Evolutionary conservation across 2,888 invertebrate species (phyloP).

Genomic region (Gastracanthus pulcherrimus): DNA sequence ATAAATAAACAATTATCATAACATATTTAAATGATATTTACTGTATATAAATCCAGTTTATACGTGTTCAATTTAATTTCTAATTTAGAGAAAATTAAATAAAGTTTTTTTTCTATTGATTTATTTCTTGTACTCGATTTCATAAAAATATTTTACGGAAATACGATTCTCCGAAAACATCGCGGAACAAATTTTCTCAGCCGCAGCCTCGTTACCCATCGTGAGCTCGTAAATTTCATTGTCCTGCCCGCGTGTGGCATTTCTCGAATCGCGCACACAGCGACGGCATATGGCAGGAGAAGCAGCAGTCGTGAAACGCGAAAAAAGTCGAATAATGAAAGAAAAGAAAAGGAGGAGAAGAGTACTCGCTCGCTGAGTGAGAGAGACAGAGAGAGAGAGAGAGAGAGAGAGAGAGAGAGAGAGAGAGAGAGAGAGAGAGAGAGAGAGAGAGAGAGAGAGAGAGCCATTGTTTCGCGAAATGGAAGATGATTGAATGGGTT

Average conservation of each 20-base stretch:
- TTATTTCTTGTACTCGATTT: too few species aligned
- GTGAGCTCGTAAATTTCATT: constrained; percentile 58
- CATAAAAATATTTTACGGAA: not conserved
- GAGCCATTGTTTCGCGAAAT: constrained; percentile 47
- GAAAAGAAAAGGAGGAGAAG: constrained; percentile 3
- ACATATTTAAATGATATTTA: too few species aligned
- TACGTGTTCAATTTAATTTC: too few species aligned
- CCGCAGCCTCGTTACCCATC: constrained; percentile 45
- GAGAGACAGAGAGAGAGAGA: too few species aligned
- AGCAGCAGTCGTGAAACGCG: constrained; percentile 36
- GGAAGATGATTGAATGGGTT: constrained; percentile 53
- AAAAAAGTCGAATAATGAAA: constrained; percentile 26
- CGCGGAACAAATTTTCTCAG: constrained; percentile 52
- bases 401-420: too few species aligned
- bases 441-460: too few species aligned
- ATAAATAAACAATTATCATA: too few species aligned
- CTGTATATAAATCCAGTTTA: too few species aligned
- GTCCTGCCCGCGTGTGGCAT: constrained; percentile 48
- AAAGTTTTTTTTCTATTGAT: too few species aligned
- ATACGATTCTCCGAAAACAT: not conserved
- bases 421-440: too few species aligned
- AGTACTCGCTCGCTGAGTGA: too few species aligned
- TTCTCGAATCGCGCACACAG: constrained; percentile 31
- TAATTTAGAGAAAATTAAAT: too few species aligned
- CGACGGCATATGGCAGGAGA: not conserved